Evolutionary conservation across 23 tunicate species (phyloP).

Genomic region (Oikopleura vanhoeffeni): DNA sequence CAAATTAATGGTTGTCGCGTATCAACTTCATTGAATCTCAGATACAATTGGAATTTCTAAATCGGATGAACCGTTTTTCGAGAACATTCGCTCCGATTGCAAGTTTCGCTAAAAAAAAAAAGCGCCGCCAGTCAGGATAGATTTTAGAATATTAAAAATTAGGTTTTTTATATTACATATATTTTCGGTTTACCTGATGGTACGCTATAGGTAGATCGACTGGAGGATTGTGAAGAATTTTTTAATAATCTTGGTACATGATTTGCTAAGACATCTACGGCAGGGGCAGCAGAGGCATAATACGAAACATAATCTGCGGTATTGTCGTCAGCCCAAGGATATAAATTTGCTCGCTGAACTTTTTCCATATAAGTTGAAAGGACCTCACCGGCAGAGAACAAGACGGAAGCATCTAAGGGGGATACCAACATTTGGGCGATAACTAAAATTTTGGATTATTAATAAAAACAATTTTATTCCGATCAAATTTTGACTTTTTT

Average conservation of each 20-base stretch:
- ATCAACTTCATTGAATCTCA: too few species aligned
- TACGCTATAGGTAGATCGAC: background rate
- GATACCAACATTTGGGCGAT: background rate
- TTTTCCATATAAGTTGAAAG: conserved; percentile 14
- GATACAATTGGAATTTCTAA: too few species aligned
- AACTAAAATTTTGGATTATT: too few species aligned
- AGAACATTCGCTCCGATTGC: too few species aligned
- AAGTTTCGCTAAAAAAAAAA: too few species aligned
- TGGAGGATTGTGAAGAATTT: conserved; percentile 2
- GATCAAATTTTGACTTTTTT: too few species aligned
- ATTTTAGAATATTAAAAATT: too few species aligned
- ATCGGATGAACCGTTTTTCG: too few species aligned
- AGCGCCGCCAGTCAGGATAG: too few species aligned
- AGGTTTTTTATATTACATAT: too few species aligned
- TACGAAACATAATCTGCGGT: background rate
- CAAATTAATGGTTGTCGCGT: too few species aligned
- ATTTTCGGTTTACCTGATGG: background rate
- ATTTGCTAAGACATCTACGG: background rate
- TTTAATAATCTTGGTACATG: background rate
- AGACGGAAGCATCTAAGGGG: background rate
- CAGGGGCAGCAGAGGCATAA: background rate
- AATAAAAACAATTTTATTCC: too few species aligned
- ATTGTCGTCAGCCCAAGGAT: background rate
- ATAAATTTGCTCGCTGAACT: background rate
- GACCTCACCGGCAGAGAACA: background rate